Evolutionary conservation across 2,797 vertebrate genomes (phyloP).

Genomic region (Brotogeris chrysoptera): DNA sequence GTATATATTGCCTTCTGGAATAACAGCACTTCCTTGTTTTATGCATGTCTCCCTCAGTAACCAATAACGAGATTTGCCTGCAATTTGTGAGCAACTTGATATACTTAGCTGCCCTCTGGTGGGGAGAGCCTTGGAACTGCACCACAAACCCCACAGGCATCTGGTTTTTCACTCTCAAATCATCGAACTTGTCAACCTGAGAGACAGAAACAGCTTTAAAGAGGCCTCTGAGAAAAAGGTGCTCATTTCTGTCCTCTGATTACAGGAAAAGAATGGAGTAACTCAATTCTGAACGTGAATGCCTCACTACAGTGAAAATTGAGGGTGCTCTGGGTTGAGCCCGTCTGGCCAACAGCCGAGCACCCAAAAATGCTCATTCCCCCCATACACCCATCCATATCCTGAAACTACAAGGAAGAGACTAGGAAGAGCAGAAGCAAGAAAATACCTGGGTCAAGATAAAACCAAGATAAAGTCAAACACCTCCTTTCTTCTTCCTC

Average conservation of each 20-base stretch:
- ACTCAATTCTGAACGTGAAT: neutral
- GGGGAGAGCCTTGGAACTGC: neutral
- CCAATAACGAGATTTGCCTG: neutral
- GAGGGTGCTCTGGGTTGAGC: neutral
- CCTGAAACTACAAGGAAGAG: neutral
- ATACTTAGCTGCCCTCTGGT: neutral
- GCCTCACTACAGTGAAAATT: neutral
- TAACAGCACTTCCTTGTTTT: neutral
- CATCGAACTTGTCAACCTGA: neutral
- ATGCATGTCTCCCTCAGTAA: neutral
- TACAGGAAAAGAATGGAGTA: neutral
- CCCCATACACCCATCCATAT: too few relatives aligned
- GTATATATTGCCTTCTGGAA: neutral
- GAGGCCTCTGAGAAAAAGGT: neutral
- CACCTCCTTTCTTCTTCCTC: neutral
- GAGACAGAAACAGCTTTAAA: neutral
- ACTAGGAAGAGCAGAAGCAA: neutral
- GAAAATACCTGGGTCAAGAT: neutral
- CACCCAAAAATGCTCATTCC: neutral
- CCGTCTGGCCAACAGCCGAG: fast-evolving
- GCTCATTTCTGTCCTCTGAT: neutral
- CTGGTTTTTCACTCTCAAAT: neutral
- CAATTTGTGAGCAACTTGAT: neutral
- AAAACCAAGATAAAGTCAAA: neutral
- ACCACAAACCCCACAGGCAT: neutral